Evolutionary conservation across 30 jellyfish, hydroid and myxozoan species (phyloP), one percentile per base, ranked within the genome.

Genomic region (Haliclystus octoradiatus): DNA sequence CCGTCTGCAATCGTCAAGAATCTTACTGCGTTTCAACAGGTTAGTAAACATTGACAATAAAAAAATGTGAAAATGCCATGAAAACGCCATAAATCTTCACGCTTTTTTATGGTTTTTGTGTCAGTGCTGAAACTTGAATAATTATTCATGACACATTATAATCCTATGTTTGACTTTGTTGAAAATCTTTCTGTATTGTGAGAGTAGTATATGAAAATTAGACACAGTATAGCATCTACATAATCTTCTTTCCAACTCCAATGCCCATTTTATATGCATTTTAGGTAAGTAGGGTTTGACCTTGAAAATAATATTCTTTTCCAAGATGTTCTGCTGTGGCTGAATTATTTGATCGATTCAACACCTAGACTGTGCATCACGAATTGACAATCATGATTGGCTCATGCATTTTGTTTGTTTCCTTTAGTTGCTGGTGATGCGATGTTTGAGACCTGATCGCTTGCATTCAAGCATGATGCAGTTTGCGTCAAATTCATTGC

Each of bases 381-480:
- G n/a, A n/a, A n/a, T n/a, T n/a, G n/a, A n/a, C n/a, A n/a, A n/a
- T n/a, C n/a, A n/a, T n/a, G n/a, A n/a, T n/a, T n/a, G n/a, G n/a
- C n/a, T n/a, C n/a, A n/a, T n/a, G n/a, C n/a, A n/a, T n/a, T n/a
- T n/a, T n/a, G n/a, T n/a, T n/a, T n/a, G n/a, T n/a, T n/a, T n/a
- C n/a, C 72, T 71, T 0, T 62, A 86, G 96, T 61, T 81, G 32
- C 68, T 86, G 46, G 83, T 78, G 30, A 83, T 86, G 28, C 94
- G 79, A 73, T 66, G 81, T 1, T 63, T 86, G 28, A 64, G 96
- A 49, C 96, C 96, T 14, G 96, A 86, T 75, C 92, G 96, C 2
- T 69, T 86, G 30, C 93, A 78, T 49, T 76, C 93, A 35, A 86
- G 92, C 7, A 86, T 86, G 93, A 75, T 53, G 19, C 46, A 63